A percentile compares a stretch with the other conserved stretches of the same genome.
phyloP scores from a whole-genome alignment of 2,888 invertebrate genomes.

The Embidobia sp. region DNA sequence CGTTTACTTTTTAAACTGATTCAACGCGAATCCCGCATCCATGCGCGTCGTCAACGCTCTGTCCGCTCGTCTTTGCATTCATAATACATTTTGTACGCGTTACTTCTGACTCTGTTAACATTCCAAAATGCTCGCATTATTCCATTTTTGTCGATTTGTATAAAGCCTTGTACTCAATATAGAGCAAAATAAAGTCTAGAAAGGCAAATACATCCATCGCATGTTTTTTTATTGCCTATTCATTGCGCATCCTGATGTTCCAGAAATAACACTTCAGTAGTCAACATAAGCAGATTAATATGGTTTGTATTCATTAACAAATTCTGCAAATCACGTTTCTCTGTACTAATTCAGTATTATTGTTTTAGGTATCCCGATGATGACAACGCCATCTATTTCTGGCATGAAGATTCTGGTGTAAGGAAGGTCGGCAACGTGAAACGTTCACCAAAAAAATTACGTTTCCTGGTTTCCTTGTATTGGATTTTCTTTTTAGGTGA shows the following conservation, averaged over 20 bases:
- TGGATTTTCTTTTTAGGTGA: too few species aligned
- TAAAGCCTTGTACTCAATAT: conserved; percentile 80
- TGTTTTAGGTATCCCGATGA: conserved; percentile 44
- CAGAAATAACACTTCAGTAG: too few species aligned
- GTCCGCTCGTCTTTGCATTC: conserved; percentile 42
- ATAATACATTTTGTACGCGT: conserved; percentile 58
- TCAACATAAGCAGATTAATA: too few species aligned
- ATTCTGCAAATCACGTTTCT: neutral
- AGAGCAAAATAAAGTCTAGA: conserved; percentile 82
- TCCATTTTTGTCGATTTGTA: conserved; percentile 78
- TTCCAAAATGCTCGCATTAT: conserved; percentile 78
- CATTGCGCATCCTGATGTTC: too few species aligned
- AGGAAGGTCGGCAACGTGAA: neutral
- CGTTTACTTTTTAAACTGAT: too few species aligned
- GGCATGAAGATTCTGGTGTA: neutral
- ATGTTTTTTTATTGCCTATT: conserved; percentile 23
- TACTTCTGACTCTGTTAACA: conserved; percentile 70
- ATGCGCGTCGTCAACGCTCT: too few species aligned
- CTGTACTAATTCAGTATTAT: conserved; percentile 44
- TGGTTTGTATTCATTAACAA: conserved; percentile 21
- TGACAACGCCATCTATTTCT: neutral
- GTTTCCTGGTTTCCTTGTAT: too few species aligned
- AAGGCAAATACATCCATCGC: conserved; percentile 73
- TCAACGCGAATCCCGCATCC: too few species aligned
- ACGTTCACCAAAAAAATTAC: neutral